Evolutionary conservation across 2,113 vertebrate species (phyloP).

Genomic region (Leiothrix lutea): DNA sequence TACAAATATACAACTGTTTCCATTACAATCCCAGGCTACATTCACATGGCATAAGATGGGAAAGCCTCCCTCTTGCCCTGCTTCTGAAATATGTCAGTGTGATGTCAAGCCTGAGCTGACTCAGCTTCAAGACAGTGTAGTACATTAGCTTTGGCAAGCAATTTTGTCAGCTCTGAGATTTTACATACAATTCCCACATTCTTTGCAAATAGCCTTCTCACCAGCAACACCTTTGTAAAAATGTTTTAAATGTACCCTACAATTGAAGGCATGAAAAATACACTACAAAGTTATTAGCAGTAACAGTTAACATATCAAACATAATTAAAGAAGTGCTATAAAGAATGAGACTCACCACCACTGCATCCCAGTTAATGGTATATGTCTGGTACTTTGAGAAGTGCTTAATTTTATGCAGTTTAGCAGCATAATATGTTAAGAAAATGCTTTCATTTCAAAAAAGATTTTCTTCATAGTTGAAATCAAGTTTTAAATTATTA

Average conservation of each 20-base stretch:
- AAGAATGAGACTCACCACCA: not conserved
- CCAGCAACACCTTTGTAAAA: not conserved
- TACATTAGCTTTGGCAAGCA: not conserved
- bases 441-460: not conserved
- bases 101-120: not conserved
- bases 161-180: not conserved
- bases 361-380: not conserved
- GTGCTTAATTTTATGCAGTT: not conserved
- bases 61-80: not conserved
- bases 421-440: not conserved
- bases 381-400: not conserved
- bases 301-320: not conserved
- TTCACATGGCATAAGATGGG: not conserved
- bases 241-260: not conserved
- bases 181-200: not conserved
- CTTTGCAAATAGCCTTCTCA: not conserved
- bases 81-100: not conserved
- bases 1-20: not conserved
- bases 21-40: not conserved
- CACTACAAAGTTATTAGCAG: slow-evolving; percentile 2
- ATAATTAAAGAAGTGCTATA: not conserved
- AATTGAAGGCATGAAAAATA: not conserved
- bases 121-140: not conserved
- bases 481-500: not conserved
- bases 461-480: not conserved